These are phyloP conservation scores for Hydrozoanthus tunicans DNA, from an alignment of 64 coral and sea anemone genomes.

Conservation along the genomic window DNA sequence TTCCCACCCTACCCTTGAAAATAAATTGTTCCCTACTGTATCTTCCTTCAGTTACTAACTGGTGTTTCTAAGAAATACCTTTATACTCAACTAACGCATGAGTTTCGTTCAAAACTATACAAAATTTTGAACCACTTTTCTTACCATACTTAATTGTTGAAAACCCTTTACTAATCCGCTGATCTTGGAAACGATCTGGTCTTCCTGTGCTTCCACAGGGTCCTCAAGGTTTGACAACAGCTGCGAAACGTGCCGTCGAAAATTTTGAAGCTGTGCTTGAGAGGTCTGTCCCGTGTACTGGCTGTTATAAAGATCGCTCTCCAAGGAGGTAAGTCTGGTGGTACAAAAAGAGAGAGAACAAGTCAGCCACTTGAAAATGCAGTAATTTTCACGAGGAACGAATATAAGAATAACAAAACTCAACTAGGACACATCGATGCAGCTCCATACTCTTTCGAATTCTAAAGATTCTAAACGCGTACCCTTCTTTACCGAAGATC, in stretches of 20 bases:
- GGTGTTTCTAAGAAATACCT: too few species aligned
- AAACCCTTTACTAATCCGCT: slow-evolving; percentile 27
- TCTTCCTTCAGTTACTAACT: too few species aligned
- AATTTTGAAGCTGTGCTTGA: slow-evolving; percentile 66
- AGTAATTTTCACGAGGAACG: too few species aligned
- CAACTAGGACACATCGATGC: too few species aligned
- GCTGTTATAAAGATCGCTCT: slow-evolving; percentile 81
- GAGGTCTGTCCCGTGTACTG: slow-evolving; percentile 86
- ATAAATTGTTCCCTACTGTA: too few species aligned
- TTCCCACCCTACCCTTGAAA: too few species aligned
- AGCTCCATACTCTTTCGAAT: too few species aligned
- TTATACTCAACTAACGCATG: neutral
- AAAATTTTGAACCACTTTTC: neutral
- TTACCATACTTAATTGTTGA: slow-evolving; percentile 27
- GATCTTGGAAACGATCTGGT: slow-evolving; percentile 48
- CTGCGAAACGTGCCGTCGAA: slow-evolving; percentile 14
- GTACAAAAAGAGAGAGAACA: neutral
- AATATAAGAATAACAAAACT: too few species aligned
- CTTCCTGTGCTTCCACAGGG: slow-evolving; percentile 44
- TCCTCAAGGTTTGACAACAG: slow-evolving; percentile 48
- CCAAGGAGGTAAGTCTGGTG: slow-evolving; percentile 63
- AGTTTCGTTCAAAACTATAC: neutral
- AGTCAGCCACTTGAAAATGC: neutral
- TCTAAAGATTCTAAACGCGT: too few species aligned
- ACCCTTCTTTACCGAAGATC: too few species aligned